Evolutionary conservation across 2,113 vertebrate species (phyloP), one percentile per base, ranked within the genome.

Genomic region (Todiramphus saurophagus): DNA sequence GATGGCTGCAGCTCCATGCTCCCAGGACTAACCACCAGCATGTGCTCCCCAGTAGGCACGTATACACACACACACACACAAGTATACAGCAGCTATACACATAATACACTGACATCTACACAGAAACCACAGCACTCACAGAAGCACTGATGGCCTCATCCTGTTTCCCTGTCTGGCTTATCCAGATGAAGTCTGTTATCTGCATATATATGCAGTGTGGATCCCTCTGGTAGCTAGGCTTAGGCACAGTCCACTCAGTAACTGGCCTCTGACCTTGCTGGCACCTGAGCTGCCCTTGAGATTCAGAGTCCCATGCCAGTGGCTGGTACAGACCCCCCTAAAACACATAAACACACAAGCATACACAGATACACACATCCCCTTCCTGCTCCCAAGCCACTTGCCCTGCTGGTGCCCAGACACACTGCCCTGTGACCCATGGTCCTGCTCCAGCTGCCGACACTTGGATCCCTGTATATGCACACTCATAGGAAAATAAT

Each of bases 21-120:
- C 35, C 51, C 56, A 43, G 16, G 43, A 23, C 43, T 23, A 33
- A 5, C 10, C 20, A 70, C 46, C 28, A 67, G 44, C 46, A 9
- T 5, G 6, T 1, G 1, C 35, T 80, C 63, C 55, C 55, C 31
- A 46, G 4, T 1, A 31, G 16, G 17, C 39, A 35, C 1, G 41
- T 41, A 6, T 16, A 17, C 53, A 55, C 15, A 55, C 56, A 58
- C 9, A 31, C 11, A 14, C 2, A 7, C 11, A 5, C 30, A 56
- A 2, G 3, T 67, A 8, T 5, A 37, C 6, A 53, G 7, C 44
- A n/a, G 10, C 35, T 33, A 7, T 27, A 44, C 16, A n/a, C 8
- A 21, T 3, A 33, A 59, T 44, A 37, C 31, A 21, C 44, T 35
- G n/a, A 18, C 35, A 59, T 20, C 73, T n/a, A 27, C 31, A 37